Conservation (phyloP, 2,797 vertebrate species). For the Tokudaia muenninki region DNA sequence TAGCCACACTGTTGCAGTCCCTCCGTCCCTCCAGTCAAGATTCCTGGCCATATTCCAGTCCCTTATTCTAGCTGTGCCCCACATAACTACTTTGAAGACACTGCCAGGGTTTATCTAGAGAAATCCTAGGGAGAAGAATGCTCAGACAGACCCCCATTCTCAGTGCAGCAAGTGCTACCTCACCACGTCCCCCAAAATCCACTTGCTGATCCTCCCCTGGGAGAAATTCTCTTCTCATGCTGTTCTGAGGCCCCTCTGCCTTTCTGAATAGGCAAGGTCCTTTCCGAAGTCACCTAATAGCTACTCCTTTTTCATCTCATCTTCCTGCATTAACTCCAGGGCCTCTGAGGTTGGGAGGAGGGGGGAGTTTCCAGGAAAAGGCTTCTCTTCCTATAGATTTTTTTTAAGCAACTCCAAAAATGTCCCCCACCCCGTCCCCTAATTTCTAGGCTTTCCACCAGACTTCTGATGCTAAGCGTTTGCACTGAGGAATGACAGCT, state of each 20-base stretch:
- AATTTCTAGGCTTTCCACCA: background rate
- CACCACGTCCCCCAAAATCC: background rate
- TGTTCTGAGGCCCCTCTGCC: background rate
- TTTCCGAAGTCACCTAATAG: background rate
- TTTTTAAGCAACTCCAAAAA: background rate
- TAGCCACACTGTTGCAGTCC: background rate
- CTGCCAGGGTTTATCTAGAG: background rate
- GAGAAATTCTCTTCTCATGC: background rate
- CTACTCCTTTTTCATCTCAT: background rate
- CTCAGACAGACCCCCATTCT: background rate
- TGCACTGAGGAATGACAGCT: background rate
- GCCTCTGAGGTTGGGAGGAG: background rate
- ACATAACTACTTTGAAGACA: background rate
- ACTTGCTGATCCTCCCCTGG: background rate
- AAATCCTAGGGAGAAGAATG: background rate
- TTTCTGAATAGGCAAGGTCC: background rate
- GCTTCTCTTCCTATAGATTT: background rate
- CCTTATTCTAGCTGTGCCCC: background rate
- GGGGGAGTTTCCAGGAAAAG: constrained; percentile 27
- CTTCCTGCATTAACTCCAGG: background rate
- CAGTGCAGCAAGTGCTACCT: background rate
- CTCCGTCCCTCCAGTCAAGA: background rate
- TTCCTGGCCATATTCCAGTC: background rate
- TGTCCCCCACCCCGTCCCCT: background rate
- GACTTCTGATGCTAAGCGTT: background rate